Base-by-base conservation (phyloP, 2,888 invertebrate species). In the Megastigmus dorsalis region DNA sequence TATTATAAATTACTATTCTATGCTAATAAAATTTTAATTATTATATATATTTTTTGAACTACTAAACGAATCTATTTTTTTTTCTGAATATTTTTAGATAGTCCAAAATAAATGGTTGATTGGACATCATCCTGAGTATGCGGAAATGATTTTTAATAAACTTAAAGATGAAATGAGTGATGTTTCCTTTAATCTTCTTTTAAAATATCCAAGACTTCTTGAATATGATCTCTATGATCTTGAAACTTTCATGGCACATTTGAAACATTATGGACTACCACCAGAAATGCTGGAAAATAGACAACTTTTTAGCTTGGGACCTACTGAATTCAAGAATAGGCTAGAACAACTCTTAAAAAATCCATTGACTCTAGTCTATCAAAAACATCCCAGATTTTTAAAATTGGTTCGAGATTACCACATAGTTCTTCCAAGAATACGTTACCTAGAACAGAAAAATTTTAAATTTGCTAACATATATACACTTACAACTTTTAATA, bases 331-430 rank as follows among this genome's bases (percentile, higher is more conserved):
- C 0, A 82, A 89, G 18, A 84, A 89, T 41, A 89, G 94, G 6
- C 84, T 94, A 1, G 85, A 90, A 0, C 90, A 91, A 75, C 84
- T 94, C 0, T 87, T 89, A 50, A 88, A 85, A 33, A 88, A 90
- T 28, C 92, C 92, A 36, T 92, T 94, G 81, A 91, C 93, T 76
- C 86, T 90, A 80, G 89, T 92, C 0, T 85, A 94, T 26, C 87
- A 89, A 15, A 89, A 90, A 9, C 92, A 94, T 88, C 92, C 92
- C 2, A 89, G 91, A 75, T 90, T 93, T 77, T 81, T 92, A 4
- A 82, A 85, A 20, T 78, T 92, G 18, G 86, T 92, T 3, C 82
- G 89, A 54, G 88, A 89, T 79, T 90, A 90, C 73, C 89, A 89
- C 48, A 88, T 88, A 75, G 89, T 90, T 0, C 87, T 88, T 36